phyloP scores from a whole-genome alignment of 2,888 invertebrate genomes.

The Drosophila longiperda region DNA sequence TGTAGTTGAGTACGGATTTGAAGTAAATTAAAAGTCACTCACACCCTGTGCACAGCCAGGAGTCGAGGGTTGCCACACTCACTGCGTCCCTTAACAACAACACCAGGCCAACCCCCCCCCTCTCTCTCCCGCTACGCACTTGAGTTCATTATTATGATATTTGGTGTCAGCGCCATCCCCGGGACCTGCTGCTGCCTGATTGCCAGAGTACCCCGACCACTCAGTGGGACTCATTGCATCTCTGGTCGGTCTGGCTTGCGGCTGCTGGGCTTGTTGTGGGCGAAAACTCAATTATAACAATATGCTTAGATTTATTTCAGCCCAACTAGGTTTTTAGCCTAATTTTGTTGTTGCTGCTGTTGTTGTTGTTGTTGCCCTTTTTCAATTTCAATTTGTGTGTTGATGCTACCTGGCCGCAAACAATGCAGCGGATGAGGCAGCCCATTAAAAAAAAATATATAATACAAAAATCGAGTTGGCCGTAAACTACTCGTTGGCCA shows the following conservation, averaged over 20 bases:
- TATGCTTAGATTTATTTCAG: slow-evolving; percentile 84
- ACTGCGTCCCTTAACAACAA: background rate
- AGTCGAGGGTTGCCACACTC: slow-evolving; percentile 28
- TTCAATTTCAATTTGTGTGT: slow-evolving; percentile 37
- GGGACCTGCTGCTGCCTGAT: slow-evolving; percentile 9
- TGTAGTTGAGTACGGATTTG: slow-evolving; percentile 80
- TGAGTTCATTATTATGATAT: slow-evolving; percentile 81
- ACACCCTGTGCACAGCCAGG: slow-evolving; percentile 60
- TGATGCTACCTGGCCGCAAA: slow-evolving; percentile 46
- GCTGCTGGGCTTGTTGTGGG: slow-evolving; percentile 38
- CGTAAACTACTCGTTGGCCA: slow-evolving; percentile 68
- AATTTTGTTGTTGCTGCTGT: slow-evolving; percentile 33
- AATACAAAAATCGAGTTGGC: slow-evolving; percentile 1
- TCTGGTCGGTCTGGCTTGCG: background rate
- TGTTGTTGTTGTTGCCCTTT: slow-evolving; percentile 13
- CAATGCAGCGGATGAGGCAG: slow-evolving; percentile 51
- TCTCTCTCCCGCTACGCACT: slow-evolving; percentile 27
- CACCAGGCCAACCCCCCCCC: background rate
- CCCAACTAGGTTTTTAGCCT: slow-evolving; percentile 20
- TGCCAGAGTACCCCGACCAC: background rate
- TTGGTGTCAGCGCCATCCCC: slow-evolving; percentile 76
- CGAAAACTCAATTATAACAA: slow-evolving; percentile 85
- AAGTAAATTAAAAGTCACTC: slow-evolving; percentile 85
- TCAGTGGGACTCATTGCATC: background rate
- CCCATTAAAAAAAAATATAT: slow-evolving; percentile 46